A percentile compares a stretch with the other conserved stretches of the same genome.
Evolutionary conservation across 2,888 invertebrate genomes (phyloP).

Genomic region (Callyntrura guangdongensis): DNA sequence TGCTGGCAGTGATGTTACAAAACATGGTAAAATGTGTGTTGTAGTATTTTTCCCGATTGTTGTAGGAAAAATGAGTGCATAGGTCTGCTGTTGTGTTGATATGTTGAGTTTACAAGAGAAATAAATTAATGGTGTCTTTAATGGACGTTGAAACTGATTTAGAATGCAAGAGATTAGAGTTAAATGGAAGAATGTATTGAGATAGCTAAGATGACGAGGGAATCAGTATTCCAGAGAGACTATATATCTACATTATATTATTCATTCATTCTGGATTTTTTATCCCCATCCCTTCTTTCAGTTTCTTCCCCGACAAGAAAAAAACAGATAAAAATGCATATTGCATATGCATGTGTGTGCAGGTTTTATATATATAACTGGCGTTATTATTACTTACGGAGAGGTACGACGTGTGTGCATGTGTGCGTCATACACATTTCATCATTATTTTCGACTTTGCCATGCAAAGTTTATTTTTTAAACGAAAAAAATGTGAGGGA

Average conservation of each 20-base stretch:
- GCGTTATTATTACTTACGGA: too few relatives aligned
- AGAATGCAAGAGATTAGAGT: constrained; percentile 80
- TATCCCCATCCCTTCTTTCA: constrained; percentile 12
- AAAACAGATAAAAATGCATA: neutral
- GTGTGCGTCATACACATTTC: constrained; percentile 46
- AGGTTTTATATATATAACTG: neutral
- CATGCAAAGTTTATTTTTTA: constrained; percentile 49
- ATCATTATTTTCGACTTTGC: constrained; percentile 61
- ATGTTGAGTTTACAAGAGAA: constrained; percentile 36
- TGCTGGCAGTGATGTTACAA: neutral
- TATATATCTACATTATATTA: constrained; percentile 41
- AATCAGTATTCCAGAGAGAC: constrained; percentile 78
- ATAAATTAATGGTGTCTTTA: constrained; percentile 62
- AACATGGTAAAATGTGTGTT: neutral
- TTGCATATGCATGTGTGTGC: neutral
- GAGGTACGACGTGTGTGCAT: neutral
- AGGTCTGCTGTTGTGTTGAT: constrained; percentile 9
- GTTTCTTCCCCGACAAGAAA: constrained; percentile 21
- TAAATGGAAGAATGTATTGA: constrained; percentile 25
- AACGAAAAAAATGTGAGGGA: constrained; percentile 20
- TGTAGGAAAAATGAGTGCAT: constrained; percentile 6
- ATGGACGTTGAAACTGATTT: constrained; percentile 81
- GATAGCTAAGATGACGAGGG: constrained; percentile 73
- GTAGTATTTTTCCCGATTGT: neutral
- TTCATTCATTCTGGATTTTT: constrained; percentile 70